Base-by-base conservation (phyloP, 2,888 invertebrate species). In the Drosophila leonis region DNA sequence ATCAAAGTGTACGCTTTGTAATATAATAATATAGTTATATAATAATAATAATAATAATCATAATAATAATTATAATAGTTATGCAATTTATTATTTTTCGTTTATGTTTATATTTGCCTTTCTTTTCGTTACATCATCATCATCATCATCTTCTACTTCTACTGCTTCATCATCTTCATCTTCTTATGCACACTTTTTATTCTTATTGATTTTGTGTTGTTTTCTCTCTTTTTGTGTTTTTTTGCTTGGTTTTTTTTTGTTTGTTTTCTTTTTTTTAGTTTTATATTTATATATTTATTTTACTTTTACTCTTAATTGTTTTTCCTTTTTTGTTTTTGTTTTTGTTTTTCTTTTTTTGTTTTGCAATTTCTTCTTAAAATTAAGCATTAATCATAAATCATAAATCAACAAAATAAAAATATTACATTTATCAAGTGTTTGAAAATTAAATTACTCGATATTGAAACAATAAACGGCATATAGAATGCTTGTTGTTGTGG, bases 1-100 rank as follows among this genome's bases (percentile, higher is more conserved):
- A 87, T 87, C 84, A 86, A 88, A 86, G 87, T 86, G 87, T 86
- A 86, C 86, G 85, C 88, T 82, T 84, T 84, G 80, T 84, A 84
- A 81, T 86, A 81, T 71, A 76, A 85, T 82, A 80, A 80, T 80
- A 77, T 63, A 68, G 72, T 77, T 78, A 70, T 49, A 75, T 69
- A 65, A 80, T 80, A 59, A 80, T 82, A 61, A 80, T 83, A 81
- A 80, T 83, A 80, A 76, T 79, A 29, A 76, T 76, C 60, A 80
- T 82, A 55, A 77, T 82, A 65, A 77, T 83, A 81, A 77, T 80
- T 80, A 75, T 78, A 81, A 70, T 79, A 71, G 80, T 80, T 68
- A 75, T 65, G 71, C 74, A 65, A 48, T 67, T 44, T 69, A 56
- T 61, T 65, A 18, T 48, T 7, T 46, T 64, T 76, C 57, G 42